Base-by-base conservation (phyloP, 2,888 invertebrate genomes). In the Glyphotaelius pellucidus region DNA sequence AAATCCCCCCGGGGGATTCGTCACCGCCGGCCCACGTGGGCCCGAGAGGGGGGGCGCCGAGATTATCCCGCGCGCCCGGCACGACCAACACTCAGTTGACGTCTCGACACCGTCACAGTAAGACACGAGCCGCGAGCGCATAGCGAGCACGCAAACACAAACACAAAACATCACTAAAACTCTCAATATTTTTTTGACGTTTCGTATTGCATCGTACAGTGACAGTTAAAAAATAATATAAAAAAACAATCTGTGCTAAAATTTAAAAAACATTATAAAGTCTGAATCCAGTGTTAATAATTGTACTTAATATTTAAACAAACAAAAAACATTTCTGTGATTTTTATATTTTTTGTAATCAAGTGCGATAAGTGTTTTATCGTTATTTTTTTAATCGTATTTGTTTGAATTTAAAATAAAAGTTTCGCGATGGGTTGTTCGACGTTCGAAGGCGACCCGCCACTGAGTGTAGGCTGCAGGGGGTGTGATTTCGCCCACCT, bases 1-100 rank as follows among this genome's bases (percentile, higher is more conserved):
- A 91, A 92, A 90, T 90, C 90, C 90, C 92, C 84, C 83, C 35
- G 47, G 52, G 30, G 25, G 87, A 90, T 89, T 86, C 92, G 92
- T 90, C 92, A 85, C 88, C 91, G 38, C 52, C 31, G 38, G n/a
- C 83, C 89, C 92, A 89, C 90, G 92, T 91, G 90, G 31, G 32
- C 87, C 31, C n/a, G 85, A 83, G 81, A 81, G 31, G 86, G 89
- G 90, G 89, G 31, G 80, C 25, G 89, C 30, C 31, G 84, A 30
- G 88, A 84, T 79, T 88, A 90, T 90, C 91, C 90, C 90, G 81
- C 67, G 38, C 47, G 81, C 52, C 92, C 80, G 86, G 89, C 35
- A 35, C 83, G 52, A 80, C 84, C 42, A 31, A 79, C 90, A 84
- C 14, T 92, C 92, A 91, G 91, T 91, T 89, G 90, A 85, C 92